Percentiles rank a stretch among this genome's conserved stretches.
phyloP scores from a whole-genome alignment of 2,888 invertebrate genomes.

The Coleophora flavipennella region DNA sequence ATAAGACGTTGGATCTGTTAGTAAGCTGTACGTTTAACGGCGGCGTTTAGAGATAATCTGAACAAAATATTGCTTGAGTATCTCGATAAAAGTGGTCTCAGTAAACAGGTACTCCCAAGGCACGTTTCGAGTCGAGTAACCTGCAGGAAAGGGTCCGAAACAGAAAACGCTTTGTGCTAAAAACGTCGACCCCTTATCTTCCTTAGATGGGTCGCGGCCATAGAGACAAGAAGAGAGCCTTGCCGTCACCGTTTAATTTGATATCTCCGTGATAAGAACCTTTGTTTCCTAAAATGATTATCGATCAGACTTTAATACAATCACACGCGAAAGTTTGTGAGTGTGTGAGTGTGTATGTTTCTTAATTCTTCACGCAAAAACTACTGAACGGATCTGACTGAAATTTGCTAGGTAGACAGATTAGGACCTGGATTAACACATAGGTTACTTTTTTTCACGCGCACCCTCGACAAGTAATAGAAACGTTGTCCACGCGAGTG shows the following conservation, averaged over 20 bases:
- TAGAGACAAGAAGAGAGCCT: conserved; percentile 40
- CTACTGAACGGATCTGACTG: too few relatives aligned
- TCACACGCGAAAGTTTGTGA: too few relatives aligned
- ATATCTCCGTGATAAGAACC: too few relatives aligned
- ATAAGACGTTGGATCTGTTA: conserved; percentile 55
- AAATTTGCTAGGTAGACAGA: too few relatives aligned
- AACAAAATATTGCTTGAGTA: conserved; percentile 50
- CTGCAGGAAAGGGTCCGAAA: conserved; percentile 60
- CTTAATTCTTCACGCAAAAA: too few relatives aligned
- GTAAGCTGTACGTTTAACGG: conserved; percentile 39
- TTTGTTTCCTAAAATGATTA: conserved; percentile 14
- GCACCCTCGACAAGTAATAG: too few relatives aligned
- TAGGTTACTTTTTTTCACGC: too few relatives aligned
- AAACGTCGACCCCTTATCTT: conserved; percentile 70
- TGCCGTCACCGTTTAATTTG: too few relatives aligned
- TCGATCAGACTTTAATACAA: conserved; percentile 17
- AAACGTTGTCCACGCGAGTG: too few relatives aligned
- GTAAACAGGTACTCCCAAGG: conserved; percentile 55
- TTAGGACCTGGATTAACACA: too few relatives aligned
- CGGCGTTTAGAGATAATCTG: conserved; percentile 58
- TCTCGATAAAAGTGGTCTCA: conserved; percentile 54
- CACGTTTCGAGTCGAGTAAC: conserved; percentile 63
- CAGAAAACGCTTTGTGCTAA: conserved; percentile 70
- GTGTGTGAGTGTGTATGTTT: too few relatives aligned
- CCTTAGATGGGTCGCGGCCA: conserved; percentile 54